phyloP scores from a whole-genome alignment of 2,888 invertebrate species.

The Tipula confusa region DNA sequence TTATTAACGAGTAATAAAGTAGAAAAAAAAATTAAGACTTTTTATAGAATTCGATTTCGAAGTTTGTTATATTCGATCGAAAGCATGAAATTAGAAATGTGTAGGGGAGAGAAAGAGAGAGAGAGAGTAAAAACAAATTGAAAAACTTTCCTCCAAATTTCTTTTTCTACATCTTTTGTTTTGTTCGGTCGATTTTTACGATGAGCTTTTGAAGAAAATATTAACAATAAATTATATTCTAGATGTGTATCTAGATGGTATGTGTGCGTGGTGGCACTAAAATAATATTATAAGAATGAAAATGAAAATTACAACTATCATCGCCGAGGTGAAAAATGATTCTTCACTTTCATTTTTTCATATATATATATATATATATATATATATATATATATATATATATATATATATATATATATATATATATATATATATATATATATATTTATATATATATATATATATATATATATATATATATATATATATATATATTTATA shows the following conservation, averaged over 20 bases:
- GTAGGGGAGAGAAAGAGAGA: not conserved
- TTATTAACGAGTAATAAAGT: conserved; percentile 20
- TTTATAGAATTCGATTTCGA: not conserved
- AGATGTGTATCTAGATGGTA: not conserved
- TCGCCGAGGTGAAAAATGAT: not conserved
- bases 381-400: too few species aligned
- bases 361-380: not conserved
- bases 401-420: too few species aligned
- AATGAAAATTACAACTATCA: not conserved
- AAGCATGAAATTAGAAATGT: not conserved
- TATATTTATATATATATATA: too few species aligned
- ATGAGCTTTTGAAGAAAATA: not conserved
- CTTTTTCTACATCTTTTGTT: too few species aligned
- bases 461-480: too few species aligned
- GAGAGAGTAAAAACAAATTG: not conserved
- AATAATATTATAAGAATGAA: not conserved
- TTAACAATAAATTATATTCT: not conserved
- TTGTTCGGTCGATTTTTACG: not conserved
- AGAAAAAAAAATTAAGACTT: not conserved
- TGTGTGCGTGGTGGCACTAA: not conserved
- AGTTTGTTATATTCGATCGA: not conserved
- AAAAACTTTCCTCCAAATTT: not conserved
- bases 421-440: too few species aligned
- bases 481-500: too few species aligned
- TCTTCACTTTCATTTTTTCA: not conserved